A percentile compares a stretch with the other conserved stretches of the same genome.
These are phyloP conservation scores for Arrhamphus sclerolepis DNA, from an alignment of 2,797 vertebrate genomes.

Conservation along the genomic window DNA sequence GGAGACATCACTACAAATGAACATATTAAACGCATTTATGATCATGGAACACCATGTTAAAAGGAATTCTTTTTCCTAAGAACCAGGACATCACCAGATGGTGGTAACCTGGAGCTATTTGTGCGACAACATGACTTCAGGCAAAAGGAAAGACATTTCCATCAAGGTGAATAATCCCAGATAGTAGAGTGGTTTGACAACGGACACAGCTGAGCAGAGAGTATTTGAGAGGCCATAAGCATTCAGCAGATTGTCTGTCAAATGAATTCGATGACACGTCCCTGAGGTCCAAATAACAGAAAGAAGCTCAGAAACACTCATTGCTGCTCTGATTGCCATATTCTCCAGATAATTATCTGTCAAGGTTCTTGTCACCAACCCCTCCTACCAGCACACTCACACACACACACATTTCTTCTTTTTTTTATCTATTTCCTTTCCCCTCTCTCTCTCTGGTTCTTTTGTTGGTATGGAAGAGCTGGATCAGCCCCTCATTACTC, in stretches of 20 bases:
- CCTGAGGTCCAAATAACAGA: constrained; percentile 63
- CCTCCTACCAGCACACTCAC: background rate
- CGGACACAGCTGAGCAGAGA: constrained; percentile 54
- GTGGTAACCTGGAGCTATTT: background rate
- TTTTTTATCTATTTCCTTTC: constrained; percentile 7
- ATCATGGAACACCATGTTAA: too few species aligned
- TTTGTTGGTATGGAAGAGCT: constrained; percentile 21
- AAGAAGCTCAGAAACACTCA: constrained; percentile 61
- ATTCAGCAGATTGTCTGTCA: constrained; percentile 56
- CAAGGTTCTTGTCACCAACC: constrained; percentile 52
- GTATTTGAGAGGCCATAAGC: constrained; percentile 49
- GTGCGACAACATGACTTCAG: constrained; percentile 14
- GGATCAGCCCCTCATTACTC: constrained; percentile 52
- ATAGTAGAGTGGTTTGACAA: constrained; percentile 27
- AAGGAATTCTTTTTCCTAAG: too few species aligned
- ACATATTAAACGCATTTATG: too few species aligned
- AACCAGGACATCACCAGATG: background rate
- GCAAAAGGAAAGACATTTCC: constrained; percentile 18
- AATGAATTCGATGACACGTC: constrained; percentile 54
- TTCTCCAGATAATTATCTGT: constrained; percentile 75
- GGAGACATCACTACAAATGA: too few species aligned
- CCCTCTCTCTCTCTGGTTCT: background rate
- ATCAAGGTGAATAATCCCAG: constrained; percentile 48
- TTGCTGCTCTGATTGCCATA: constrained; percentile 70
- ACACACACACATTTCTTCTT: background rate